Evolutionary conservation across 2,113 vertebrate genomes (phyloP).

Genomic region (Rhinoderma darwinii): DNA sequence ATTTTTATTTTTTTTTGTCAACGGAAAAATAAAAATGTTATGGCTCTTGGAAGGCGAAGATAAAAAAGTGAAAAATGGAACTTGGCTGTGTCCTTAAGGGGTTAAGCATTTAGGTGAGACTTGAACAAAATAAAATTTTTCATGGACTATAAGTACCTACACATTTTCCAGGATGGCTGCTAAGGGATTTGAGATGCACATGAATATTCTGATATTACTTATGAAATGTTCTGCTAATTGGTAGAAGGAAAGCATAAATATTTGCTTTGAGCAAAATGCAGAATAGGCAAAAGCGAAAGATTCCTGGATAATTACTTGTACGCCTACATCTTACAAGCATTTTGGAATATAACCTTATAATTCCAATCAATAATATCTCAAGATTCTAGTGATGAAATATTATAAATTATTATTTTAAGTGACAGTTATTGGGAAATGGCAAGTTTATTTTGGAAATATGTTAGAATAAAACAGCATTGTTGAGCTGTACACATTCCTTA

Average conservation of each 20-base stretch:
- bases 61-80: too few species aligned
- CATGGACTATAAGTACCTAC: background rate
- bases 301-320: slow-evolving; percentile 12
- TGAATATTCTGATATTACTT: slow-evolving; percentile 17
- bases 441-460: background rate
- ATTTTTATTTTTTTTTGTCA: too few species aligned
- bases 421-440: background rate
- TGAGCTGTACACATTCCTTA: too few species aligned
- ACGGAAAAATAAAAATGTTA: too few species aligned
- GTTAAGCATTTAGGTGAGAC: background rate
- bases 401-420: background rate
- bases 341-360: background rate
- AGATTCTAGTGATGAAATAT: background rate
- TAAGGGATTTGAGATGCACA: background rate
- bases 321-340: slow-evolving; percentile 2
- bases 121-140: background rate
- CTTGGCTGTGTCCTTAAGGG: too few species aligned
- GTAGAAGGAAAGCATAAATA: background rate
- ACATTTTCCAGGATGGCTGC: background rate
- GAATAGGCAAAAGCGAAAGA: background rate
- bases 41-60: too few species aligned
- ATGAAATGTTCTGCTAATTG: slow-evolving; percentile 27
- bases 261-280: slow-evolving; percentile 18
- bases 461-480: background rate
- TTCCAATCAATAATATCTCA: background rate